Base-by-base conservation (phyloP, 2,797 vertebrate species). In the Anguilla megastoma region DNA sequence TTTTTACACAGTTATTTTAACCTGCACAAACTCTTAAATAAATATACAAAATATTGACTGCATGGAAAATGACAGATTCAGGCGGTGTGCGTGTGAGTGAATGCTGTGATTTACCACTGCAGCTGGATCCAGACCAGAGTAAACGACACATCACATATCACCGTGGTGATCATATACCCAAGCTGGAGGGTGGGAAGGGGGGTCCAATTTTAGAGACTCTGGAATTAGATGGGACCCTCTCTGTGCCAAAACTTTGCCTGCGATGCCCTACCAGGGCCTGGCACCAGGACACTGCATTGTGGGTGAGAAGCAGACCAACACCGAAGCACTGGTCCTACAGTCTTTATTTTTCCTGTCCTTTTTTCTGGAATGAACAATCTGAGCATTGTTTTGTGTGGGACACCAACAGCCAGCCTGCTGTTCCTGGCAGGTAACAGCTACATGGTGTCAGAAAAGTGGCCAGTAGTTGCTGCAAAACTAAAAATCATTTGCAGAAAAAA, bases 321-420 rank as follows among this genome's bases (percentile, higher is more conserved):
- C 48, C 27, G 36, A 30, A 27, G 18, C 52, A 54, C 48, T 52
- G 71, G 50, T 54, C 5, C 54, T 10, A 60, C 84, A 18, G 85
- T 69, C n/a, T 74, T 74, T 74, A 12, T 74, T 74, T 74, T 74
- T 10, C 33, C 12, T 74, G n/a, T 74, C n/a, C n/a, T 74, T 9
- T 48, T 48, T 18, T 80, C 18, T 41, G 1, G 76, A 80, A 48
- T 27, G 56, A 60, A 80, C 71, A 87, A 87, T 18, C 18, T 24
- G 69, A 74, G 18, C 86, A 79, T 87, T 87, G 76, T 87, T 87
- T 33, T 58, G 24, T 56, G 50, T 24, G 54, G 74, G 83, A 54
- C 27, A 33, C 52, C 27, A 48, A 33, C 82, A 27, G 82, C 33
- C 18, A 21, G 36, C 41, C 76, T 80, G 76, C 21, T 80, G 76